A percentile compares a stretch with the other conserved stretches of the same genome.
These are phyloP conservation scores for Dipodomys merriami DNA, from an alignment of 2,113 vertebrate genomes.

Conservation along the genomic window DNA sequence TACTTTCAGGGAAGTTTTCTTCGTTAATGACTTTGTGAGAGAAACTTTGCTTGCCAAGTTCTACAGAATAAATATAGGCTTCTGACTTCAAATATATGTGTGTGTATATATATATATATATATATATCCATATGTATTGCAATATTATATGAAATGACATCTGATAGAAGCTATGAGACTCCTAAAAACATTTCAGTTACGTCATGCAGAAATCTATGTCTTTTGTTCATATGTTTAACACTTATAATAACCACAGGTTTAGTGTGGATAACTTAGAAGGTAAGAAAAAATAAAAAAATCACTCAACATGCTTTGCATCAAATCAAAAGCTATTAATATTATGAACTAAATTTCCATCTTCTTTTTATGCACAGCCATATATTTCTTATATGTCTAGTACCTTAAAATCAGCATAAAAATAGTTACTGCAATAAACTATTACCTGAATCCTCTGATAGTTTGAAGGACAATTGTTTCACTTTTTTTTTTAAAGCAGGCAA, in stretches of 20 bases:
- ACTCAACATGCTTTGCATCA: background rate
- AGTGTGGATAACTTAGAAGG: background rate
- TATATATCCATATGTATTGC: background rate
- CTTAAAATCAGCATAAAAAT: slow-evolving; percentile 14
- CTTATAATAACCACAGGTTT: background rate
- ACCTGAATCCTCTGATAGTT: background rate
- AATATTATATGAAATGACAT: slow-evolving; percentile 45
- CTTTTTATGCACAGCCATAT: background rate
- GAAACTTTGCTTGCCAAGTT: background rate
- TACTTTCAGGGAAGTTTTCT: background rate
- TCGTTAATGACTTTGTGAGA: slow-evolving; percentile 11
- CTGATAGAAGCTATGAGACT: background rate
- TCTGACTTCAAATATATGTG: background rate
- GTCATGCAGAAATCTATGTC: background rate
- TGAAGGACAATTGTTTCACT: slow-evolving; percentile 46
- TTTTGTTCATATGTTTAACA: background rate
- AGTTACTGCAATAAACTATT: slow-evolving; percentile 11
- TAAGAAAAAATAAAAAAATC: background rate
- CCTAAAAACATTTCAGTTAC: slow-evolving; percentile 11
- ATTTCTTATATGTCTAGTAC: background rate
- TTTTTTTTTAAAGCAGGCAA: slow-evolving; percentile 9
- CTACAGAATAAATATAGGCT: background rate
- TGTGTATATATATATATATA: too few relatives aligned
- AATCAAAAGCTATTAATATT: background rate
- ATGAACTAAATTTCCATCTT: background rate